Evolutionary conservation across 2,888 invertebrate species (phyloP), one percentile per base, ranked within the genome.

Genomic region (Phalera bucephala): DNA sequence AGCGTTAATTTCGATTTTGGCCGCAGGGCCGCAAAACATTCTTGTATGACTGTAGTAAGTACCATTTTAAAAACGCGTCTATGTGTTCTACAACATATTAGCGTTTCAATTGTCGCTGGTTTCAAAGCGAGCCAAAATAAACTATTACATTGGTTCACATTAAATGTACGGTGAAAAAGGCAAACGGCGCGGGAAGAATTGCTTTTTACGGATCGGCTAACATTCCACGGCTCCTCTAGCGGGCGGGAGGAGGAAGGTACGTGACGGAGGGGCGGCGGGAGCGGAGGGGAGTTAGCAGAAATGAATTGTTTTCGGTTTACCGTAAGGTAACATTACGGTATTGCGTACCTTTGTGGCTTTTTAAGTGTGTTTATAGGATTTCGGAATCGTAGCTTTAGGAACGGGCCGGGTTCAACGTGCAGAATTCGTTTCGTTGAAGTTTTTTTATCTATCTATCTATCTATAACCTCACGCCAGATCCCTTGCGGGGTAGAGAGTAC

Each of bases 201-300:
- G 82, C 81, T 81, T 83, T 85, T 86, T 80, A 84, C 83, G 85
- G 82, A 82, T 85, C 83, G 77, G 62, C 77, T 80, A 78, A 63
- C 82, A 77, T 78, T 73, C 75, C 81, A 65, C 68, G 70, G 71
- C 66, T 72, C 59, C 68, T 76, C 48, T 53, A 54, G 63, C 62
- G 52, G 44, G 47, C 52, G 17, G 17, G 47, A 53, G 44, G 47
- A 52, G 17, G 17, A 46, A 53, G 62, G 57, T 48, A 65, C 63
- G 66, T 54, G 66, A 54, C 56, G 57, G 36, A 19, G 36, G 33
- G 40, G 40, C 23, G 5, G 5, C 34, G 6, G 35, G 40, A n/a
- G 49, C 43, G 37, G 40, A 40, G 52, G 47, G 61, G 35, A 37
- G 53, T 57, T 54, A 60, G 52, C 66, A 72, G 71, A 80, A 82